phyloP scores from a whole-genome alignment of 1,140 invertebrate species.

The Helicoverpa zea region DNA sequence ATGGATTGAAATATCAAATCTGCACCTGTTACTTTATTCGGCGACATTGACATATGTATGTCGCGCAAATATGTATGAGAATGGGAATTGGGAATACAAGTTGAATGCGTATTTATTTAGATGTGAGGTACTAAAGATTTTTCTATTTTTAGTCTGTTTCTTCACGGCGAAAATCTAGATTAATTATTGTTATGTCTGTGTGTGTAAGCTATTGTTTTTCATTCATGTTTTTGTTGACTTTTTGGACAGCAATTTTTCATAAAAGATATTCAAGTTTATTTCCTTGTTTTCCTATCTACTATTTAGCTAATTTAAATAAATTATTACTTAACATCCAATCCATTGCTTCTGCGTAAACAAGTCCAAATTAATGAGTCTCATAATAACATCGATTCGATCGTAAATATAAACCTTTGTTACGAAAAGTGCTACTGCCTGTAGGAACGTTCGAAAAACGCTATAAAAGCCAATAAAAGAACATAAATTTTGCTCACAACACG shows the following conservation, averaged over 20 bases:
- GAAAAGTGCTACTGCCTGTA: constrained; percentile 31
- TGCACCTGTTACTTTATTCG: constrained; percentile 30
- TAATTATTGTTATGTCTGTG: neutral
- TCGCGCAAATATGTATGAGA: constrained; percentile 33
- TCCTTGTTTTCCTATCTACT: no score
- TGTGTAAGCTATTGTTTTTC: no score
- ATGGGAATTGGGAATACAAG: constrained; percentile 18
- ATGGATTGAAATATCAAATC: constrained; percentile 36
- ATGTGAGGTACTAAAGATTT: neutral
- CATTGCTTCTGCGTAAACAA: constrained; percentile 17
- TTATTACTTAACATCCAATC: neutral
- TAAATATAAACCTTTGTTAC: constrained; percentile 36
- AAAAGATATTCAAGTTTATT: no score
- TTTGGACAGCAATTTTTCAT: no score
- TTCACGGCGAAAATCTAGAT: neutral
- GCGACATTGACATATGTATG: constrained; percentile 10
- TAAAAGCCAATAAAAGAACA: constrained; percentile 21
- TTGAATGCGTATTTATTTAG: neutral
- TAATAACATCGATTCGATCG: constrained; percentile 38
- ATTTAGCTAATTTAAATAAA: no score
- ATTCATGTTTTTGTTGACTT: no score
- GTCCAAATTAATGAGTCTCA: constrained; percentile 19
- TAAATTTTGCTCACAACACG: constrained; percentile 42
- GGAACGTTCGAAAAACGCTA: constrained; percentile 12
- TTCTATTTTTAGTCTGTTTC: neutral